Evolutionary conservation across 2,113 vertebrate species (phyloP), one percentile per base, ranked within the genome.

Genomic region (Callorhinus ursinus): DNA sequence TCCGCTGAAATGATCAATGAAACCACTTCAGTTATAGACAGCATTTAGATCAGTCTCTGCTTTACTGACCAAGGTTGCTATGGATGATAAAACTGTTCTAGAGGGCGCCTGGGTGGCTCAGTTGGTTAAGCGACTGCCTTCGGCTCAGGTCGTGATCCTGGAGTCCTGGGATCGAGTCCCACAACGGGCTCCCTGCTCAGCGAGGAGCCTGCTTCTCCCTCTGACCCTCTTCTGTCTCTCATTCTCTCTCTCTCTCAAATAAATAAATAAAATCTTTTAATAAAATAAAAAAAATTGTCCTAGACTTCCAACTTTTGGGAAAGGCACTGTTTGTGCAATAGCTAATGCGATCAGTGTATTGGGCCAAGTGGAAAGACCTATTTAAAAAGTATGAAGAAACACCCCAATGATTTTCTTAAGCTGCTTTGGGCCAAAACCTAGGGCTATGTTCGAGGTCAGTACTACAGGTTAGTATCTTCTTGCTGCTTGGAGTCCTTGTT

Each of bases 301-400:
- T 80, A 59, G 39, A 57, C 55, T 63, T 93, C 21, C 21, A 91
- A 36, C 61, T 42, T 61, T 71, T 3, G 19, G 46, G n/a, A 92
- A 97, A 72, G 76, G 51, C 49, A 74, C n/a, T n/a, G 15, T 79
- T 80, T 96, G 46, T 94, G 31, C 1, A 77, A 71, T 13, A 82
- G 51, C 26, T 95, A 89, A 92, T 77, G 33, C 36, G 92, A 77
- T 92, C 24, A 92, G 82, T 82, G 3, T 15, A 55, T 71, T 59
- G 59, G n/a, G 26, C 24, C 79, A 92, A 82, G 57, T 51, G 36
- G 67, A 86, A 93, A 77, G 24, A 82, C 42, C 71, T 90, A 63
- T 80, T 92, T 53, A 79, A 89, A 96, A 85, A 51, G 59, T 85
- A 95, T 63, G 59, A 22, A 83, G n/a, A 59, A 76, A 76, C 87